Evolutionary conservation across 1,140 invertebrate genomes (phyloP).

Genomic region (Drosophila kikkawai): DNA sequence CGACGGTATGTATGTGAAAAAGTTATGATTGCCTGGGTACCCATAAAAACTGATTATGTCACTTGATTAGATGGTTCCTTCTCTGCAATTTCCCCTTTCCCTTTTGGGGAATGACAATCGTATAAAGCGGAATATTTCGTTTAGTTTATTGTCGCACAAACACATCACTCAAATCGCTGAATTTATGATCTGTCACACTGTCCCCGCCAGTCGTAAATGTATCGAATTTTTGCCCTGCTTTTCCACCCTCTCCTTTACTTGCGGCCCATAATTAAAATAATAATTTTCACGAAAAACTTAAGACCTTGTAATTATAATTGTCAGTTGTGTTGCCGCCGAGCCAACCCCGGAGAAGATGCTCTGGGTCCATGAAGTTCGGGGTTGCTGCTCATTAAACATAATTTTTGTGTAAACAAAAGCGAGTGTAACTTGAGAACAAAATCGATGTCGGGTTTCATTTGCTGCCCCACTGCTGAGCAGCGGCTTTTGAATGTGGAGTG

Average conservation of each 20-base stretch:
- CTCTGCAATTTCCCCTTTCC: slow-evolving; percentile 19
- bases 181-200: slow-evolving; percentile 71
- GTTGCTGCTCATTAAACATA: slow-evolving; percentile 79
- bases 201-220: slow-evolving; percentile 55
- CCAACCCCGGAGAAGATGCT: slow-evolving; percentile 53
- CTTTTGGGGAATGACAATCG: slow-evolving; percentile 38
- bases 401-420: slow-evolving; percentile 82
- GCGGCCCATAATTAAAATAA: slow-evolving; percentile 76
- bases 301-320: slow-evolving; percentile 83
- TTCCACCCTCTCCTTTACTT: slow-evolving; percentile 30
- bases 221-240: slow-evolving; percentile 38
- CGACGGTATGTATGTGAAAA: slow-evolving; percentile 29
- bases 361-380: slow-evolving; percentile 10
- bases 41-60: slow-evolving; percentile 76
- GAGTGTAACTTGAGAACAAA: slow-evolving; percentile 75
- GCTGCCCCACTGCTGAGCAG: slow-evolving; percentile 34
- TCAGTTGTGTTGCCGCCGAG: slow-evolving; percentile 64
- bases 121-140: slow-evolving; percentile 45
- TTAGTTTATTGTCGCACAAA: slow-evolving; percentile 55
- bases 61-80: slow-evolving; percentile 73
- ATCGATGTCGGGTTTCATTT: slow-evolving; percentile 65
- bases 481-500: slow-evolving; percentile 31
- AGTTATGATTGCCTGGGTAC: slow-evolving; percentile 69
- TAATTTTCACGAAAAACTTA: slow-evolving; percentile 82
- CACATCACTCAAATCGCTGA: slow-evolving; percentile 64